phyloP scores from a whole-genome alignment of 2,797 vertebrate species.

The Smutsia temminckii region DNA sequence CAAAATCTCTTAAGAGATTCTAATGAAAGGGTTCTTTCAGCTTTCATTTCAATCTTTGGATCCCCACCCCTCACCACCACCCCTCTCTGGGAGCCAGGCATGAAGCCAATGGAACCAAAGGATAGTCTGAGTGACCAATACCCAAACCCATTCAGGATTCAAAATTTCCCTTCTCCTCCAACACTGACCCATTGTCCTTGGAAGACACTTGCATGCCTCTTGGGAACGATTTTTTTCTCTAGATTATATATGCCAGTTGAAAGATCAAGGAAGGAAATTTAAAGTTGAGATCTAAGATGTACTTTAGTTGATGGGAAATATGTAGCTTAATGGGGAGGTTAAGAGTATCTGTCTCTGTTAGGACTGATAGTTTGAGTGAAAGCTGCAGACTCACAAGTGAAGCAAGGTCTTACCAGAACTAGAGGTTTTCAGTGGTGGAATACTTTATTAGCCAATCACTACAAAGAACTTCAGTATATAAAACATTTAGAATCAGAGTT shows the following conservation, averaged over 20 bases:
- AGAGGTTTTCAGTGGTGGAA: not conserved
- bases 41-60: conserved; percentile 42
- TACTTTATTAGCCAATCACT: not conserved
- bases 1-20: conserved; percentile 44
- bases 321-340: not conserved
- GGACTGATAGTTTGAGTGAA: not conserved
- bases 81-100: conserved; percentile 58
- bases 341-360: not conserved
- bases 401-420: not conserved
- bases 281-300: not conserved
- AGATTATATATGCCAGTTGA: conserved; percentile 13
- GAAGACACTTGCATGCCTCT: conserved; percentile 33
- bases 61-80: not conserved
- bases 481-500: not conserved
- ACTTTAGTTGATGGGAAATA: conserved; percentile 34
- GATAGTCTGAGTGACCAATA: conserved; percentile 66
- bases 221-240: conserved; percentile 13
- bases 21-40: conserved; percentile 74
- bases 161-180: conserved; percentile 48
- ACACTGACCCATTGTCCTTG: conserved; percentile 70
- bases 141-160: conserved; percentile 23
- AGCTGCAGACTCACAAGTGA: not conserved
- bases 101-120: conserved; percentile 50
- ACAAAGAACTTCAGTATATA: not conserved
- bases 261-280: conserved; percentile 35